Base-by-base conservation (phyloP, 2,888 invertebrate genomes). In the Lithophane socia region DNA sequence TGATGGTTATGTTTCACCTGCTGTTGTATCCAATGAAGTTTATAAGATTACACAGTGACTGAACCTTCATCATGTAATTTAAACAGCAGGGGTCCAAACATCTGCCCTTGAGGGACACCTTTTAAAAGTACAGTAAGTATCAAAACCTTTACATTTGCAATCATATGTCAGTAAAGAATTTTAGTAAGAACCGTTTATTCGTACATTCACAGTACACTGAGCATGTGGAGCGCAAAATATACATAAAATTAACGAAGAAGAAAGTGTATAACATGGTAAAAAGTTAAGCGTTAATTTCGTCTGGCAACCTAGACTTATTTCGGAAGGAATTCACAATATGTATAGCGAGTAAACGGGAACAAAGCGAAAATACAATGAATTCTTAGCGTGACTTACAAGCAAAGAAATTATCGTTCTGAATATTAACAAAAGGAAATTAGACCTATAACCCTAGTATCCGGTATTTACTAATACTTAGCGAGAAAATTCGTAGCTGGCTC, bases 181-280 rank as follows among this genome's bases (percentile, higher is more conserved):
- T 77, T 37, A 64, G 52, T 54, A 75, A 73, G 37, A 73, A 74
- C 73, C 74, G 76, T 75, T 75, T 70, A 70, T 83, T 76, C 72
- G 68, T 58, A 63, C 10, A 56, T 68, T 10, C 61, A 86, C 84
- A 86, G 74, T 71, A 81, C 84, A 74, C 42, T 86, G 64, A 52
- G 24, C 69, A 86, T 75, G 65, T 86, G 75, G 86, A 80, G 56
- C 86, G 54, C 71, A 61, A 77, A 75, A 74, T 49, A 61, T 75
- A 73, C 18, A 81, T 81, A 61, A 69, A 80, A 82, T 67, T 67
- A 72, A 76, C 65, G 52, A 42, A 42, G 56, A 77, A 86, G 86
- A 81, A 85, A 85, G 85, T 83, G 58, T 58, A 54, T 71, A 61
- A 60, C 24, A 61, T 66, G 37, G 24, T 74, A 79, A 82, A 76